These are phyloP conservation scores for Trilocha varians DNA, from an alignment of 2,888 invertebrate genomes.

Conservation along the genomic window DNA sequence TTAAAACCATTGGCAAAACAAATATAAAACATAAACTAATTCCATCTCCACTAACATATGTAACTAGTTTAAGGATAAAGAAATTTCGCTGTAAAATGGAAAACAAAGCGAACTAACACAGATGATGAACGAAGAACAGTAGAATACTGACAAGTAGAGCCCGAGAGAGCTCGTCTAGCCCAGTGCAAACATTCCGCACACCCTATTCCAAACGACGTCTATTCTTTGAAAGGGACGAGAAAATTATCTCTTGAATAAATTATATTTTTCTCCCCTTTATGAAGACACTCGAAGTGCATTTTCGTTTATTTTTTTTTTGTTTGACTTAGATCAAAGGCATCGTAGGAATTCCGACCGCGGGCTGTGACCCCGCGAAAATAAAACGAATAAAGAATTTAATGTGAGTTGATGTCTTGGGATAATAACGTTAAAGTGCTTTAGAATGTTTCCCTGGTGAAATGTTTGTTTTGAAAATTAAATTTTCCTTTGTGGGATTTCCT, in stretches of 20 bases:
- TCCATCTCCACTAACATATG: too few relatives aligned
- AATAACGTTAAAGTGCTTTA: constrained; percentile 61
- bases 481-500: constrained; percentile 33
- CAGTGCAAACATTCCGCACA: constrained; percentile 55
- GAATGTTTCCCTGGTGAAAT: constrained; percentile 46
- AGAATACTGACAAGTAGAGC: constrained; percentile 28
- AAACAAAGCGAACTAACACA: constrained; percentile 15
- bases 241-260: constrained; percentile 74
- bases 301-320: constrained; percentile 59
- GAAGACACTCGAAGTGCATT: constrained; percentile 71
- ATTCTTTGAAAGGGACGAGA: constrained; percentile 60
- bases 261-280: constrained; percentile 69
- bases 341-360: constrained; percentile 51
- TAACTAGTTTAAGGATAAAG: background rate
- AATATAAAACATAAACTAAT: too few relatives aligned
- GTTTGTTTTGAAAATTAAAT: constrained; percentile 59
- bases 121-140: constrained; percentile 18
- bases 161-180: constrained; percentile 27
- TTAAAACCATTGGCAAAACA: background rate
- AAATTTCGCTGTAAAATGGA: background rate
- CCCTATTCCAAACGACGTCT: constrained; percentile 56
- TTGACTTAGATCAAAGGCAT: constrained; percentile 64
- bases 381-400: constrained; percentile 68
- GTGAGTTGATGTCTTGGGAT: constrained; percentile 64
- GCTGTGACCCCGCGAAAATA: constrained; percentile 59